These are phyloP conservation scores for Pangasius larnaudii DNA, from an alignment of 2,797 vertebrate genomes.

Conservation along the genomic window DNA sequence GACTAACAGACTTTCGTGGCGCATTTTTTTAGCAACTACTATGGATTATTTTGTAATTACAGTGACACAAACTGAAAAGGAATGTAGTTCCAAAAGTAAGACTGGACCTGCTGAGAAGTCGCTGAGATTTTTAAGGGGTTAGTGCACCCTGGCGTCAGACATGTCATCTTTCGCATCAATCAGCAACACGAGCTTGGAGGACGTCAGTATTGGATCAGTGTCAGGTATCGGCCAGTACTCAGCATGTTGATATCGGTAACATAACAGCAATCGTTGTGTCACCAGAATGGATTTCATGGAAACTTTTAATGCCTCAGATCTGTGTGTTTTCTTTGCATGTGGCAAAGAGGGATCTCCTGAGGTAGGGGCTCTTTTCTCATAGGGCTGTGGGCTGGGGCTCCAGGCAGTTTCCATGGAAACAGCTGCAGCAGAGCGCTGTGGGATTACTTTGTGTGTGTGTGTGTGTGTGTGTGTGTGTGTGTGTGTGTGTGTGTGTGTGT, in stretches of 20 bases:
- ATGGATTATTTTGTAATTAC: neutral
- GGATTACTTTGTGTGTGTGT: conserved; percentile 60
- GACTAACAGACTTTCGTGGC: neutral
- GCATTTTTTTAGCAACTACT: neutral
- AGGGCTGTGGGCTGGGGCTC: conserved; percentile 73
- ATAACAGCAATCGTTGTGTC: conserved; percentile 31
- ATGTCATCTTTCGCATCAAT: conserved; percentile 29
- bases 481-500: neutral
- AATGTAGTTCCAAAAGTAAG: neutral
- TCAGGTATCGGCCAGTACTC: neutral
- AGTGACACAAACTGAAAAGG: neutral
- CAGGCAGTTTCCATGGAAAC: conserved; percentile 86
- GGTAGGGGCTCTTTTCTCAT: conserved; percentile 71
- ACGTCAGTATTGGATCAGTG: conserved; percentile 12
- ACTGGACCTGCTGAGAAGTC: neutral
- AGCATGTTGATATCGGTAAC: neutral
- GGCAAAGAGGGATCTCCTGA: conserved; percentile 54
- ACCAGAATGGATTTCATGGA: conserved; percentile 43
- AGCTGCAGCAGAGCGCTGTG: conserved; percentile 77
- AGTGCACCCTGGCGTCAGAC: neutral
- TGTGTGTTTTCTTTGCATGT: conserved; percentile 50
- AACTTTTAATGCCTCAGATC: conserved; percentile 59
- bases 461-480: neutral
- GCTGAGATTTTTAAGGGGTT: neutral
- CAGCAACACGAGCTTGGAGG: conserved; percentile 14